Evolutionary conservation across 2,113 vertebrate genomes (phyloP), one percentile per base, ranked within the genome.

Genomic region (Apaloderma vittatum): DNA sequence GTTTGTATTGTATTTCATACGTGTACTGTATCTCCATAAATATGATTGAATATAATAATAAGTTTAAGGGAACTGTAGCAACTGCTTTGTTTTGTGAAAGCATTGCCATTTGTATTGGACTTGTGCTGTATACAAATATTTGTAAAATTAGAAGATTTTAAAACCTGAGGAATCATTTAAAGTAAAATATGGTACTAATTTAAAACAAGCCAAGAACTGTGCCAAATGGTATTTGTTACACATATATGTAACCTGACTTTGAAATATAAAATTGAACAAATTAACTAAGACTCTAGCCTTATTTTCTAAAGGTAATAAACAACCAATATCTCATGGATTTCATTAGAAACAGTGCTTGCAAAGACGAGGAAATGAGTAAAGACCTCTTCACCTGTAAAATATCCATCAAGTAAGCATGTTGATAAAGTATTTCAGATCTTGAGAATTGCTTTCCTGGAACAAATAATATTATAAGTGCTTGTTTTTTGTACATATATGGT

Each of bases 21-120:
- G 26, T 93, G 92, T 93, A 85, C 54, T 3, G 37, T 67, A 94
- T 71, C 79, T 82, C 93, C 81, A 97, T 98, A 97, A 97, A 98
- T 88, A 93, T 97, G 97, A 98, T 98, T 97, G 87, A 98, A 77
- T 95, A 46, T 91, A 94, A 96, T 88, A 98, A 98, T 98, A 97
- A 97, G 87, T 91, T 95, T 75, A 90, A 94, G 68, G 43, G 26
- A 94, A 94, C 52, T 67, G 79, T 51, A 24, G 12, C 16, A 96
- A 95, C 57, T 73, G 43, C 63, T 97, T 97, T 96, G 86, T 93
- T 97, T 96, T 84, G 43, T 67, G 65, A 74, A 93, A 91, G 30
- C 73, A 26, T 81, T 62, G 26, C 36, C 20, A 22, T 80, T 94
- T 78, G 5, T 75, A 37, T 72, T 91, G 52, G 36, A 75, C 9